Conservation (phyloP, 2,888 invertebrate species). For the Phasia obesa region DNA sequence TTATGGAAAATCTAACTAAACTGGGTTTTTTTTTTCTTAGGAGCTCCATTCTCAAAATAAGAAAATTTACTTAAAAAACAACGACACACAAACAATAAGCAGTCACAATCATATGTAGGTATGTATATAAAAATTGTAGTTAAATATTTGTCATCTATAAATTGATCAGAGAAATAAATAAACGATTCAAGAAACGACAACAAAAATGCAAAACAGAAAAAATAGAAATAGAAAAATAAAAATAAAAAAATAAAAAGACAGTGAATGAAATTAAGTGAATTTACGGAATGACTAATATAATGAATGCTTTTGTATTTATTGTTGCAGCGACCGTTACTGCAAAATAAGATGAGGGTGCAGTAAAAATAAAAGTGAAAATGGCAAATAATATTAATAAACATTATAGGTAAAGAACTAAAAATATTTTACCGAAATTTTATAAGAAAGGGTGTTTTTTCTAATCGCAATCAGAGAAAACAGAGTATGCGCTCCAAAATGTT, state of each 20-base stretch:
- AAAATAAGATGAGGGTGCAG: constrained; percentile 39
- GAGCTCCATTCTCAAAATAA: no score
- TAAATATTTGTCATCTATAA: no score
- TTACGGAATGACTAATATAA: constrained; percentile 61
- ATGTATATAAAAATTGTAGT: no score
- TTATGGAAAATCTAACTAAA: no score
- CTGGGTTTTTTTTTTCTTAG: no score
- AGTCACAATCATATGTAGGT: no score
- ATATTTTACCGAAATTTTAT: background rate
- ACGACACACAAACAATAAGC: no score
- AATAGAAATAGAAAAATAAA: background rate
- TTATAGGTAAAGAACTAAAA: background rate
- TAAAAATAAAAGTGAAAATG: constrained; percentile 23
- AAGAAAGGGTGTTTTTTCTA: constrained; percentile 16
- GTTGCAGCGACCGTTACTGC: constrained; percentile 12
- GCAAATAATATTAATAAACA: background rate
- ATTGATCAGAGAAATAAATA: no score
- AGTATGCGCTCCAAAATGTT: constrained; percentile 56
- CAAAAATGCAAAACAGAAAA: background rate
- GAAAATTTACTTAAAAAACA: no score
- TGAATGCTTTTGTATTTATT: constrained; percentile 5
- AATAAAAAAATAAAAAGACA: constrained; percentile 27
- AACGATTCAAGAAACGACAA: no score
- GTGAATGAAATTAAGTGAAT: no score
- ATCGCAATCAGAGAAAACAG: constrained; percentile 7